Evolutionary conservation across 2,113 vertebrate genomes (phyloP), one percentile per base, ranked within the genome.

Genomic region (Oryzias woworae): DNA sequence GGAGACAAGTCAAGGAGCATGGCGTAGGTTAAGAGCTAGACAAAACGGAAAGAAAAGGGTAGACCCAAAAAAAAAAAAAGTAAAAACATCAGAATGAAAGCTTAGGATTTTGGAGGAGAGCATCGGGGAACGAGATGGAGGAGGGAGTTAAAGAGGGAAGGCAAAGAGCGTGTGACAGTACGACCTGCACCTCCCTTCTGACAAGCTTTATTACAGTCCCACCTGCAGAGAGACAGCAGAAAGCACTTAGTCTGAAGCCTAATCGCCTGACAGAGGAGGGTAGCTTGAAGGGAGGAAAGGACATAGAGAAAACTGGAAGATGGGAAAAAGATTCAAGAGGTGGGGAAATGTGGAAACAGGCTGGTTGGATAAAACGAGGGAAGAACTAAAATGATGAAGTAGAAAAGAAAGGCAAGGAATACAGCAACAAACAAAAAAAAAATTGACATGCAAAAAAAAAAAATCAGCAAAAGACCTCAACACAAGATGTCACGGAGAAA

Each of bases 141-240:
- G 66, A 69, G 78, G 62, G 81, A 69, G 71, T 79, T 80, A 84
- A 75, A 74, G 81, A 79, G 77, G 52, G 79, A 71, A 78, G 82
- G 75, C 81, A 81, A 73, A 86, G 80, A 85, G 83, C 85, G 82
- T 87, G 83, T 87, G 86, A 88, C 83, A 77, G 83, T 75, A 78
- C 53, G 77, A 89, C 85, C 85, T 78, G 59, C 77, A 78, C 68
- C 82, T 85, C 80, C 80, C 81, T 59, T 75, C 83, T 84, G 85
- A 87, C 86, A 86, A 62, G 86, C 87, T 86, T 89, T 88, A 88
- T 90, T 89, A 88, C 82, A 80, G 80, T 79, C 81, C 85, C 87
- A 86, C 86, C 88, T 86, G 85, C 78, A 75, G 77, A 31, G 80
- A 87, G 75, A 92, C 90, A 88, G 72, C 72, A 69, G 85, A 91